Percentiles rank a stretch among this genome's conserved stretches.
Evolutionary conservation across 2,797 vertebrate species (phyloP).

Genomic region (Silurus lanzhouensis): DNA sequence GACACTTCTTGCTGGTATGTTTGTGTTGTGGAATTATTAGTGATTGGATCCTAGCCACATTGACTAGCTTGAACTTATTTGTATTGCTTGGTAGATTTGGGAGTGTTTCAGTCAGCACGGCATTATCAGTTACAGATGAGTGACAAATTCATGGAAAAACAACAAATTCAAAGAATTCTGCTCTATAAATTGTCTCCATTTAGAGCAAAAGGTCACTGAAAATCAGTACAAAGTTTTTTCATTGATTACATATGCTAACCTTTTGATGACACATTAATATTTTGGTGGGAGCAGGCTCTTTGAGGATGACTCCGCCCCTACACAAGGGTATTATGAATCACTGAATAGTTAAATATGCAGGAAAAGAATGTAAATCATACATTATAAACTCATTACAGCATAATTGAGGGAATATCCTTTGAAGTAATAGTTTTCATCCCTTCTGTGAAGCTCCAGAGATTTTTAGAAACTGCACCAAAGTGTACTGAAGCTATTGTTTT

Average conservation of each 20-base stretch:
- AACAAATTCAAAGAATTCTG: background rate
- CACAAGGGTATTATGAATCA: background rate
- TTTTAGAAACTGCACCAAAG: background rate
- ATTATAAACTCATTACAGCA: background rate
- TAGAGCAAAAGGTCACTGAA: background rate
- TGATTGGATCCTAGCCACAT: background rate
- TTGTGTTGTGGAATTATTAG: background rate
- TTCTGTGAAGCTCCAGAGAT: background rate
- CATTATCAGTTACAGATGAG: background rate
- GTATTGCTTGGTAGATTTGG: background rate
- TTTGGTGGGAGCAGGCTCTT: background rate
- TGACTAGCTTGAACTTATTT: constrained; percentile 1
- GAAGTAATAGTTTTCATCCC: background rate
- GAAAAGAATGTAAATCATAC: background rate
- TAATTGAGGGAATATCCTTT: background rate
- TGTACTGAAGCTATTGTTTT: background rate
- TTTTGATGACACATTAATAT: background rate
- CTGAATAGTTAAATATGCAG: background rate
- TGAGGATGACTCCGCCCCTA: background rate
- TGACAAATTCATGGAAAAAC: background rate
- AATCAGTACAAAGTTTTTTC: background rate
- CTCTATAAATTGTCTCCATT: background rate
- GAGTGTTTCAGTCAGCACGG: background rate
- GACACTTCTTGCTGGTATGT: background rate
- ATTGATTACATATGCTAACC: background rate